Conservation (phyloP, 2,888 invertebrate species). For the Idaea dimidiata region DNA sequence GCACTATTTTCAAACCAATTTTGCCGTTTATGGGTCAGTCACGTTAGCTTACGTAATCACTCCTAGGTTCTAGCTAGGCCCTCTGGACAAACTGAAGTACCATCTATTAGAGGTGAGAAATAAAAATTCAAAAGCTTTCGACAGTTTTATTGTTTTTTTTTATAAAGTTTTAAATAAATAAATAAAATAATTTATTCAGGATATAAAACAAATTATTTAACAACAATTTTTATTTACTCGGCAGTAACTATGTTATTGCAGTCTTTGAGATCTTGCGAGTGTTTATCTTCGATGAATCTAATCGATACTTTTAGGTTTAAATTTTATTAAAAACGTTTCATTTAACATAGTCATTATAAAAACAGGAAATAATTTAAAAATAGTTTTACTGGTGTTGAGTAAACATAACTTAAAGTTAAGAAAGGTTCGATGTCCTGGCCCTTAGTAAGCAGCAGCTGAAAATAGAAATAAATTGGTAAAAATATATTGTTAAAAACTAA, state of each 20-base stretch:
- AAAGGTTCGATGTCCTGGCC: slow-evolving; percentile 55
- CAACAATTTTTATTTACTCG: slow-evolving; percentile 56
- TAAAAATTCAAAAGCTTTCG: slow-evolving; percentile 40
- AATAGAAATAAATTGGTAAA: slow-evolving; percentile 38
- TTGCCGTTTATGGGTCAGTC: no score
- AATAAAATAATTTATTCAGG: slow-evolving; percentile 65
- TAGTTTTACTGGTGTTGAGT: slow-evolving; percentile 49
- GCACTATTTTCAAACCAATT: no score
- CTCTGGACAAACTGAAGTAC: background rate
- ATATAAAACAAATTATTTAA: slow-evolving; percentile 69
- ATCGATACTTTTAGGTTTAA: slow-evolving; percentile 32
- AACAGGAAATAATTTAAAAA: slow-evolving; percentile 53
- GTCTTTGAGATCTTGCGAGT: slow-evolving; percentile 38
- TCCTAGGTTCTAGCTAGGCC: background rate
- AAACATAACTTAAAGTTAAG: slow-evolving; percentile 50
- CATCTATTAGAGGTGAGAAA: slow-evolving; percentile 10
- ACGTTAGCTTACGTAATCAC: no score
- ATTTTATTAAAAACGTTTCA: slow-evolving; percentile 28
- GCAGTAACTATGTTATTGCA: slow-evolving; percentile 75
- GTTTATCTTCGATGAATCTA: slow-evolving; percentile 29
- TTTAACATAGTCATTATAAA: slow-evolving; percentile 68
- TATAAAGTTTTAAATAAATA: slow-evolving; percentile 60
- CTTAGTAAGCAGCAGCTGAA: slow-evolving; percentile 77
- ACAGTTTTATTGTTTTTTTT: slow-evolving; percentile 68
- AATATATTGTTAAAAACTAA: no score